Percentiles rank a stretch among this genome's conserved stretches.
These are phyloP conservation scores for Aphelinus atriplicis DNA, from an alignment of 1,140 invertebrate genomes.

Conservation along the genomic window DNA sequence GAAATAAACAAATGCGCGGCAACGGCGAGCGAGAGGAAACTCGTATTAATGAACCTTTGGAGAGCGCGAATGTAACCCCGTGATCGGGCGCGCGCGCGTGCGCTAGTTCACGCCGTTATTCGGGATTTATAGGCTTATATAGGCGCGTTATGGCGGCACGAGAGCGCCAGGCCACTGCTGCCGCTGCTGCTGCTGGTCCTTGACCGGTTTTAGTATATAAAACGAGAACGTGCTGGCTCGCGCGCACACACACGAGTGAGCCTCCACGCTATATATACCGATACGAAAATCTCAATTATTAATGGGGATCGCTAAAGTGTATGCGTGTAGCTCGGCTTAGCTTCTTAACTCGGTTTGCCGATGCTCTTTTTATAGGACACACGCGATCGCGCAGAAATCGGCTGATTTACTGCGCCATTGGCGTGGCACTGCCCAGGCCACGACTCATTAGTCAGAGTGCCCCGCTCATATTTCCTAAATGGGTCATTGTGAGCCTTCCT, in stretches of 20 bases:
- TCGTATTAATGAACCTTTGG: constrained; percentile 35
- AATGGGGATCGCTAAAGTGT: background rate
- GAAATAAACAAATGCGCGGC: background rate
- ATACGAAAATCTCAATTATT: constrained; percentile 19
- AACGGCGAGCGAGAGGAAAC: constrained; percentile 14
- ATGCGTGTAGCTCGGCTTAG: background rate
- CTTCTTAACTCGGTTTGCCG: background rate
- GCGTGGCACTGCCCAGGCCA: no score
- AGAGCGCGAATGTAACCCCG: constrained; percentile 19
- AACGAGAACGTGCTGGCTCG: constrained; percentile 6
- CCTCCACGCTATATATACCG: background rate
- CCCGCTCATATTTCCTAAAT: constrained; percentile 9
- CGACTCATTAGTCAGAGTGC: constrained; percentile 11
- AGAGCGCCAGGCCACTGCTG: background rate
- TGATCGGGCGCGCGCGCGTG: constrained; percentile 19
- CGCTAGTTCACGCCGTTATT: constrained; percentile 45
- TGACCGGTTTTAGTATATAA: constrained; percentile 55
- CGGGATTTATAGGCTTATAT: constrained; percentile 51
- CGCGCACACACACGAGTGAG: background rate
- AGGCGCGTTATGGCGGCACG: constrained; percentile 8
- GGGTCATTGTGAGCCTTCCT: constrained; percentile 17
- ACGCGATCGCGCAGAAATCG: constrained; percentile 21
- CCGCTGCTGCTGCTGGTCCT: constrained; percentile 43
- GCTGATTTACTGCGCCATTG: constrained; percentile 1
- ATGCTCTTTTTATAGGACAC: constrained; percentile 4